These are phyloP conservation scores for Tichodroma muraria DNA, from an alignment of 2,113 vertebrate species.

Conservation along the genomic window DNA sequence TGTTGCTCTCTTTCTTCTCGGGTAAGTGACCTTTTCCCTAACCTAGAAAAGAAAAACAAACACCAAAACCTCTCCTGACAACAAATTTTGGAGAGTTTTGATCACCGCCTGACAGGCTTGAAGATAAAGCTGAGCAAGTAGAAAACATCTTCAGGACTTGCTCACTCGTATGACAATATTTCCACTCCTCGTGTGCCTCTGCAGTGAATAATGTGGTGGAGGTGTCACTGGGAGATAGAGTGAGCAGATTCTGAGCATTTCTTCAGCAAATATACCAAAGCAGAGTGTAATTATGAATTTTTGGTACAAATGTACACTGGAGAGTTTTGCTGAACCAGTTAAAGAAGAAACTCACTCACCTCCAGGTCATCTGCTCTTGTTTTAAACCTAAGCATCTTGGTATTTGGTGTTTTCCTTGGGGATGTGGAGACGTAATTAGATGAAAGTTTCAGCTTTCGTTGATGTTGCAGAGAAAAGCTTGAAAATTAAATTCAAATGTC, in stretches of 20 bases:
- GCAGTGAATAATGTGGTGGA: neutral
- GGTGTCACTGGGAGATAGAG: slow-evolving; percentile 3
- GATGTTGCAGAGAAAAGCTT: slow-evolving; percentile 27
- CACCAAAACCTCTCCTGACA: neutral
- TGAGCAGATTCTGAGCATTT: neutral
- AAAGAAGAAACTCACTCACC: slow-evolving; percentile 13
- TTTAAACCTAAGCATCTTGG: slow-evolving; percentile 25
- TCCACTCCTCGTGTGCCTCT: neutral
- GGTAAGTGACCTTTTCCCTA: slow-evolving; percentile 62
- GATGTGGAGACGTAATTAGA: slow-evolving; percentile 22
- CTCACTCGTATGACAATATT: neutral
- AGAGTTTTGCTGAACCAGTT: slow-evolving; percentile 39
- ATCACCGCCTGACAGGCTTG: neutral
- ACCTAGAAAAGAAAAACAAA: neutral
- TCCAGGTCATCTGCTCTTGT: slow-evolving; percentile 25
- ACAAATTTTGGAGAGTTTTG: neutral
- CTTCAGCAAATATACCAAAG: neutral
- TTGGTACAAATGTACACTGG: neutral
- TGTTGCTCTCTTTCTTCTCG: slow-evolving; percentile 63
- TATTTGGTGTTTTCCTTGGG: slow-evolving; percentile 18
- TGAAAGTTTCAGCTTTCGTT: slow-evolving; percentile 30
- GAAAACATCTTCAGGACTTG: neutral
- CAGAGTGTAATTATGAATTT: neutral
- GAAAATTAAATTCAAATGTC: slow-evolving; percentile 42
- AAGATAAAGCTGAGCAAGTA: slow-evolving; percentile 38